These are phyloP conservation scores for Pogonophryne albipinna DNA, from an alignment of 2,797 vertebrate genomes.

Conservation along the genomic window DNA sequence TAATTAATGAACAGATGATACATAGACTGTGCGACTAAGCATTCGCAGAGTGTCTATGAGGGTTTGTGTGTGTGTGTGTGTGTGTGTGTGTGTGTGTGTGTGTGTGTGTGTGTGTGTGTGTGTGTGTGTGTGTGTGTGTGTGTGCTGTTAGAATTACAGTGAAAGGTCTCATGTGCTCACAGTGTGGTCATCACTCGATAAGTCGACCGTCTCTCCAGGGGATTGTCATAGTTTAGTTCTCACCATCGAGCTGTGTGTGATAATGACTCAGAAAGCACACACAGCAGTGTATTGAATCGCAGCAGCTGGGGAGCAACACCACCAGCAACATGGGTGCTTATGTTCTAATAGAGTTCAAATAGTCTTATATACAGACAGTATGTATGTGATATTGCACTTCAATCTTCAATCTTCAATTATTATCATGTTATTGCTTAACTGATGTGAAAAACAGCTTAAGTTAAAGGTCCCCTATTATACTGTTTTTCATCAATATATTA, in stretches of 20 bases:
- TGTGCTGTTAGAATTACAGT: conserved; percentile 30
- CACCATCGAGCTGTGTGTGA: conserved; percentile 59
- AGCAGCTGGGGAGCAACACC: neutral
- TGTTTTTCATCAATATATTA: no score
- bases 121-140: neutral
- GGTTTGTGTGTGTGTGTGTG: no score
- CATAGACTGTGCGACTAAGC: conserved; percentile 30
- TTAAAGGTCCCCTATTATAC: no score
- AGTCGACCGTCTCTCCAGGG: conserved; percentile 24
- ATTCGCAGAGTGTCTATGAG: neutral
- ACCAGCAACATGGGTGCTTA: neutral
- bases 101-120: neutral
- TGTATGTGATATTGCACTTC: conserved; percentile 2
- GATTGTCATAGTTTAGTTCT: conserved; percentile 45
- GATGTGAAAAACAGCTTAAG: conserved; percentile 10
- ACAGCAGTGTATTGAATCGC: neutral
- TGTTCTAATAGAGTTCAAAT: neutral
- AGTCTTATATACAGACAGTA: conserved; percentile 4
- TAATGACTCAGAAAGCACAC: conserved; percentile 27
- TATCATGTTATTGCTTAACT: conserved; percentile 9
- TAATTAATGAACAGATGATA: conserved; percentile 34
- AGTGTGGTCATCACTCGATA: conserved; percentile 62
- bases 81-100: neutral
- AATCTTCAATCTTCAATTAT: no score
- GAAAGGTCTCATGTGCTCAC: conserved; percentile 49